phyloP scores from a whole-genome alignment of 2,113 vertebrate genomes.

The Tychaedon coryphoeus region DNA sequence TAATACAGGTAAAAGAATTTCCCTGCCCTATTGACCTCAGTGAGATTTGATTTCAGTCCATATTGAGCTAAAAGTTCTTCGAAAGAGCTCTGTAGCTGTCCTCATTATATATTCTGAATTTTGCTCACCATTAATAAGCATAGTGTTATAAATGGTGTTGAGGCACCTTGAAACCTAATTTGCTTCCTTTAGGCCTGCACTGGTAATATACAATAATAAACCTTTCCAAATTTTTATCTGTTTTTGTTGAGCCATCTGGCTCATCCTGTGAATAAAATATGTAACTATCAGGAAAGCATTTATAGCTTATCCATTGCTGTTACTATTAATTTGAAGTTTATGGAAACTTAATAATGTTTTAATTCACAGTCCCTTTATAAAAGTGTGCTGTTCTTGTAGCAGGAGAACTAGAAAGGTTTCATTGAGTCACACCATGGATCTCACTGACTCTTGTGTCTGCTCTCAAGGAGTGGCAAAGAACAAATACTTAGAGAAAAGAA shows the following conservation, averaged over 20 bases:
- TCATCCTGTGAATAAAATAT: background rate
- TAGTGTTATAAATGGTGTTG: background rate
- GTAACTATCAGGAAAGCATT: background rate
- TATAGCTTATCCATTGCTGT: background rate
- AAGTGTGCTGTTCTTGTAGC: background rate
- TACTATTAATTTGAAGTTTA: background rate
- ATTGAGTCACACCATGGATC: accelerated
- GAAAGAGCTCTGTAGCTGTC: background rate
- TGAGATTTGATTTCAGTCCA: background rate
- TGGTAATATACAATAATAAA: background rate
- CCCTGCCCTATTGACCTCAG: background rate
- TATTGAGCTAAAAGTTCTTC: background rate
- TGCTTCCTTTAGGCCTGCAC: background rate
- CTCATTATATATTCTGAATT: background rate
- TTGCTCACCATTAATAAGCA: background rate
- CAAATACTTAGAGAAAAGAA: background rate
- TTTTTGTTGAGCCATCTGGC: slow-evolving; percentile 3
- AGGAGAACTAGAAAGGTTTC: background rate
- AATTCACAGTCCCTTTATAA: background rate
- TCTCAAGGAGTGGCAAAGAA: accelerated
- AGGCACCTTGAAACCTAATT: background rate
- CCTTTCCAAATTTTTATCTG: background rate
- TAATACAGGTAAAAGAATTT: background rate
- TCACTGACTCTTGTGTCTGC: background rate
- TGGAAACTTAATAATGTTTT: background rate